Percentiles rank a stretch among this genome's conserved stretches.
Evolutionary conservation across 2,797 vertebrate genomes (phyloP).

Genomic region (Melanotaenia boesemani): DNA sequence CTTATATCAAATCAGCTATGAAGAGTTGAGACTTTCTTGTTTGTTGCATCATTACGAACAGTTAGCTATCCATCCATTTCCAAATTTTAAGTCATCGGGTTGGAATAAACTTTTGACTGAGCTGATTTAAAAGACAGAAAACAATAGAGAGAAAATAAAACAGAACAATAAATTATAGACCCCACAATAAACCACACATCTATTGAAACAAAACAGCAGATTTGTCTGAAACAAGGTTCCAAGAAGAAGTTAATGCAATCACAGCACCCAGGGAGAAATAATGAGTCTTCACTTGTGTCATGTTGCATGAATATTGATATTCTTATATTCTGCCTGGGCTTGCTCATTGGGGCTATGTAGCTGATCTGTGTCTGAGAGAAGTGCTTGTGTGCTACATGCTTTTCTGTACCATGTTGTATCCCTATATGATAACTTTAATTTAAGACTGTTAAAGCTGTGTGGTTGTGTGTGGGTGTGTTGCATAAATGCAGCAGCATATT

Average conservation of each 20-base stretch:
- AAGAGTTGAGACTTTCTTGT: not conserved
- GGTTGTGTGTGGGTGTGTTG: not conserved
- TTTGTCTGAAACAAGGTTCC: conserved; percentile 13
- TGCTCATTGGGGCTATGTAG: not conserved
- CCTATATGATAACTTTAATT: conserved; percentile 2
- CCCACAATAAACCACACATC: not conserved
- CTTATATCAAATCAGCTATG: not conserved
- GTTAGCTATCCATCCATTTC: not conserved
- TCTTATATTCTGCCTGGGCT: conserved; percentile 5
- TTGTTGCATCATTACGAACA: not conserved
- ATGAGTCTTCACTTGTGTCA: conserved; percentile 22
- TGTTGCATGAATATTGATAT: not conserved
- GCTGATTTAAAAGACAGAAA: not conserved
- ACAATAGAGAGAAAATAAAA: not conserved
- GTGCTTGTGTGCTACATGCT: not conserved
- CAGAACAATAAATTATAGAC: not conserved
- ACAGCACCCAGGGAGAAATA: not conserved
- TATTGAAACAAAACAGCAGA: not conserved
- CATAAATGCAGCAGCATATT: conserved; percentile 19
- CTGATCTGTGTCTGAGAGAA: conserved; percentile 13
- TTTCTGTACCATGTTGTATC: not conserved
- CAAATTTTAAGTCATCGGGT: not conserved
- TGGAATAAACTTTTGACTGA: not conserved
- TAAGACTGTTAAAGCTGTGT: not conserved
- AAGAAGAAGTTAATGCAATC: conserved; percentile 24